Evolutionary conservation across 2,888 invertebrate species (phyloP), one percentile per base, ranked within the genome.

Genomic region (Minunthozetes semirufus): DNA sequence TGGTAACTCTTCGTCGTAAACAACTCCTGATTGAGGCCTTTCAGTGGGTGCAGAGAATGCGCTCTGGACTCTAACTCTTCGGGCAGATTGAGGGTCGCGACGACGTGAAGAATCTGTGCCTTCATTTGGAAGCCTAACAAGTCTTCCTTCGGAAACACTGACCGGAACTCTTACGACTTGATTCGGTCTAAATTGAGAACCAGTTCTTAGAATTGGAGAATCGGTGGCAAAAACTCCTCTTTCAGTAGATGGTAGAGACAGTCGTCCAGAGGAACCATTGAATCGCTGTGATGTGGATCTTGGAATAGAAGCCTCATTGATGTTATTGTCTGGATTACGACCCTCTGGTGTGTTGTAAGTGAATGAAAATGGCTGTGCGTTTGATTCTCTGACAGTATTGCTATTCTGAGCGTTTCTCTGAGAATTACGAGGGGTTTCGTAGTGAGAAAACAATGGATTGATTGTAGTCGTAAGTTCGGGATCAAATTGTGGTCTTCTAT

Each of bases 1-100:
- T 50, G 13, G 66, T 27, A 63, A 27, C 29, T 29, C 68, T 75
- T 70, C 71, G n/a, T 76, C 73, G 56, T 76, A 76, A 22, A 68
- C 38, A 48, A 76, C 73, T 15, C 70, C 73, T 11, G 73, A 29
- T 38, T 63, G n/a, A 0, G 46, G 59, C 63, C 66, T 73, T 25
- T 53, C 72, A n/a, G 56, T 79, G 77, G 53, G 70, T 42, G 59
- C 72, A 68, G 33, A 25, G 29, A 76, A 77, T 29, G 73, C 76
- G 46, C 71, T 73, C n/a, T 70, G 68, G 22, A 76, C 76, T 56
- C 72, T 72, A n/a, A 76, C 53, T n/a, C 74, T 48, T 70, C 74
- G 66, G 15, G 56, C 38, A 5, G 33, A 11, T 11, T 75, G 71
- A 27, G 76, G 27, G 17, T 38, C 22, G 19, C 74, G 27, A 29